Percentiles rank a stretch among this genome's conserved stretches.
Conservation (phyloP, 2,113 vertebrate genomes). For the Petromus typicus region DNA sequence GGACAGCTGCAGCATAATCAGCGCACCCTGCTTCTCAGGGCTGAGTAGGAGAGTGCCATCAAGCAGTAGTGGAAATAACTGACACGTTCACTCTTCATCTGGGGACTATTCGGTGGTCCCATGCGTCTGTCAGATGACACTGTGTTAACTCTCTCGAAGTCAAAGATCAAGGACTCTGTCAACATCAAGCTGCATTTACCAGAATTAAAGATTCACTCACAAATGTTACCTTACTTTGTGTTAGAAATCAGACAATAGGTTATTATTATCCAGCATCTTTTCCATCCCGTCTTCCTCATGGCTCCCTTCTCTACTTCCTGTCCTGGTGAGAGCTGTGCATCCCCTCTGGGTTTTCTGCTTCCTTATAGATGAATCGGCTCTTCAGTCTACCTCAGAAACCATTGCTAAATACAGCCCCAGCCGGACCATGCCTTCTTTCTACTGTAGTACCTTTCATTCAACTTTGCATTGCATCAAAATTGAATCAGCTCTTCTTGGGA, state of each 20-base stretch:
- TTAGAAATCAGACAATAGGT: neutral
- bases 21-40: neutral
- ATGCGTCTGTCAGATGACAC: neutral
- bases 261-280: neutral
- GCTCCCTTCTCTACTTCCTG: accelerated
- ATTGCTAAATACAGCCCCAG: neutral
- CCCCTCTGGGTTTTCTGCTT: neutral
- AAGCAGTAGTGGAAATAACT: neutral
- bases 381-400: neutral
- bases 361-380: neutral
- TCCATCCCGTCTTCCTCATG: neutral
- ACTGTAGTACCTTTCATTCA: slow-evolving; percentile 30
- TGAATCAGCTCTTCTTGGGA: slow-evolving; percentile 54
- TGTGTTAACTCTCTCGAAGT: neutral
- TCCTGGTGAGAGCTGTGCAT: neutral
- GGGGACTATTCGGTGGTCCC: neutral
- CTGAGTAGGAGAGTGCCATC: neutral
- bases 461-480: slow-evolving; percentile 75
- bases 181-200: neutral
- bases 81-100: neutral
- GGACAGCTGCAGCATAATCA: neutral
- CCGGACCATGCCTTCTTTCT: neutral
- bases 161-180: neutral
- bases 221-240: neutral
- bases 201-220: slow-evolving; percentile 21